Conservation (phyloP, 2,888 invertebrate species). For the Coelogynopora nodosa region DNA sequence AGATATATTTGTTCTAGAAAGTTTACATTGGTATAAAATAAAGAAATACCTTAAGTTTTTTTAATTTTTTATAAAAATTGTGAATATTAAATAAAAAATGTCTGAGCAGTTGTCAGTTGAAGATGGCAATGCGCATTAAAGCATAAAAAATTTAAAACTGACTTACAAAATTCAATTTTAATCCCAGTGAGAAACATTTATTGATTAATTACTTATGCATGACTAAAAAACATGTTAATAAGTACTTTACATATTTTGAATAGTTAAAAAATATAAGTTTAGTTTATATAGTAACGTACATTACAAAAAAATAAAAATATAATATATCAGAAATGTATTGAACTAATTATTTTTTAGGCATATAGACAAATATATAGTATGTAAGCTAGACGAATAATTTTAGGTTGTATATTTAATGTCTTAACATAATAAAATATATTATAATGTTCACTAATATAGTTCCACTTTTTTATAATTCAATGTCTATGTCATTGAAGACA, state of each 20-base stretch:
- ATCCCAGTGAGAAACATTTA: neutral
- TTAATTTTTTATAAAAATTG: neutral
- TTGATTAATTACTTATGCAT: neutral
- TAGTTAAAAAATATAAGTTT: neutral
- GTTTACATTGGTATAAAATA: neutral
- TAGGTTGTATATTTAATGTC: too few relatives aligned
- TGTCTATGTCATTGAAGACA: too few relatives aligned
- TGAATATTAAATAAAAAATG: neutral
- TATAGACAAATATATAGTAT: too few relatives aligned
- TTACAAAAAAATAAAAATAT: neutral
- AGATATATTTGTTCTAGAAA: neutral
- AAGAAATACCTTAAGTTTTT: neutral
- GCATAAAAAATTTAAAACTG: neutral
- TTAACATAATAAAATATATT: too few relatives aligned
- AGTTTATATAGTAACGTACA: neutral
- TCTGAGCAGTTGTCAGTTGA: neutral
- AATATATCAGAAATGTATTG: too few relatives aligned
- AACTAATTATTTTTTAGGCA: too few relatives aligned
- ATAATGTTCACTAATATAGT: too few relatives aligned
- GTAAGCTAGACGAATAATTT: too few relatives aligned
- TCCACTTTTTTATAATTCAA: too few relatives aligned
- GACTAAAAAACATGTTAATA: neutral
- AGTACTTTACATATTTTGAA: neutral
- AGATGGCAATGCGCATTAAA: neutral
- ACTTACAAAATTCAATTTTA: neutral